Base-by-base conservation (phyloP, 2,113 vertebrate genomes). In the Alethe diademata region DNA sequence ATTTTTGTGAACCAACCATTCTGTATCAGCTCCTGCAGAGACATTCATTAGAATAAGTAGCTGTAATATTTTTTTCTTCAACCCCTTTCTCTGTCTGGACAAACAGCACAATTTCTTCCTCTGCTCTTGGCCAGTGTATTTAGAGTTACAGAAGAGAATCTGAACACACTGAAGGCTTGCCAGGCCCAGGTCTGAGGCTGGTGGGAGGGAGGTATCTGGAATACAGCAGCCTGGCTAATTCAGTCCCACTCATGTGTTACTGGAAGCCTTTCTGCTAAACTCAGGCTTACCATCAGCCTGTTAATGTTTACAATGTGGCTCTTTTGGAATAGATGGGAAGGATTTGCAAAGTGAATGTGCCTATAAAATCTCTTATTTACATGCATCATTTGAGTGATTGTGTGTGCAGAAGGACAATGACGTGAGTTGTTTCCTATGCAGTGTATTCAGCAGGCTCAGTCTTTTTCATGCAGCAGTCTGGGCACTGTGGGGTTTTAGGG, bases 311-410 rank as follows among this genome's bases (percentile, higher is more conserved):
- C 95, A 95, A 56, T 56, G 90, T 82, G 82, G 67, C 78, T 73
- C 92, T 96, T 94, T 97, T 76, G 90, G 87, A 96, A 90, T 95
- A 94, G 95, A 92, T 96, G 94, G 95, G 85, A 95, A 97, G 95
- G 94, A 96, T 92, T 95, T 95, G 94, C 95, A 86, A 92, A 94
- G 95, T 94, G 96, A 97, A 94, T 95, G 92, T 93, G 96, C 87
- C 94, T 96, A 95, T 95, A 95, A 96, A 97, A 96, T 95, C 95
- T 96, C 93, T 94, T 93, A 92, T 95, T 96, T 96, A 85, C 94
- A 96, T 94, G 94, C 96, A 97, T 95, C 95, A 95, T 97, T 96
- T 96, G 95, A 96, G 94, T 88, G 95, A 96, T 97, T 96, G 94
- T 95, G 94, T 90, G 93, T 51, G 92, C 92, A 86, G 92, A 14